Percentiles rank a stretch among this genome's conserved stretches.
phyloP scores from a whole-genome alignment of 2,113 vertebrate genomes.

The Parotia lawesii region DNA sequence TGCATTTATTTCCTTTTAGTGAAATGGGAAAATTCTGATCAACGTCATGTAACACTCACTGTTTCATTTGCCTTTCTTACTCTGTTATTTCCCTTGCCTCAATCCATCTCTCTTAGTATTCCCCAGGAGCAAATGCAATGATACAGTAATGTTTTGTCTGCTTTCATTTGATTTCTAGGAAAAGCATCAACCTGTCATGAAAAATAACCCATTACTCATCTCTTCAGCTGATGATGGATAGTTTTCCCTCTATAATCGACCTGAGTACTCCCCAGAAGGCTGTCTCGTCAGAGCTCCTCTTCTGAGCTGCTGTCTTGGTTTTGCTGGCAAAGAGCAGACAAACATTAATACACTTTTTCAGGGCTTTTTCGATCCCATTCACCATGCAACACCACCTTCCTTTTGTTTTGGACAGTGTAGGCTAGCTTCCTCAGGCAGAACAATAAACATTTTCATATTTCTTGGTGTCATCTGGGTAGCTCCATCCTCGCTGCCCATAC shows the following conservation, averaged over 20 bases:
- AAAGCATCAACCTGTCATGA: neutral
- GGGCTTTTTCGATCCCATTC: neutral
- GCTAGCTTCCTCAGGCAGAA: neutral
- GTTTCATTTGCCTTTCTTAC: neutral
- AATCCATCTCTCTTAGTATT: neutral
- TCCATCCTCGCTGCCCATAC: neutral
- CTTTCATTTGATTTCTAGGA: slow-evolving; percentile 24
- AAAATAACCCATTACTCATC: slow-evolving; percentile 21
- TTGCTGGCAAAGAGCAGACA: neutral
- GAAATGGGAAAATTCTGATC: neutral
- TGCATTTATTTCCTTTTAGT: neutral
- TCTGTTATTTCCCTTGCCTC: neutral
- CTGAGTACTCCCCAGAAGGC: neutral
- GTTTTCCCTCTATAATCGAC: neutral
- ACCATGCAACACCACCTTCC: neutral
- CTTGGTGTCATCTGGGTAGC: neutral
- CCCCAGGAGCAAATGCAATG: neutral
- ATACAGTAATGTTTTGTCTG: slow-evolving; percentile 4
- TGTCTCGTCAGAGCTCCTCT: neutral
- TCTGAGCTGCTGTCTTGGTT: neutral
- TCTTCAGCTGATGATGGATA: neutral
- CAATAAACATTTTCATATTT: neutral
- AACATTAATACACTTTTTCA: neutral
- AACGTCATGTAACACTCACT: neutral
- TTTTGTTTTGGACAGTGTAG: neutral